These are phyloP conservation scores for Tanytarsus gracilentus DNA, from an alignment of 2,888 invertebrate species.

Conservation along the genomic window DNA sequence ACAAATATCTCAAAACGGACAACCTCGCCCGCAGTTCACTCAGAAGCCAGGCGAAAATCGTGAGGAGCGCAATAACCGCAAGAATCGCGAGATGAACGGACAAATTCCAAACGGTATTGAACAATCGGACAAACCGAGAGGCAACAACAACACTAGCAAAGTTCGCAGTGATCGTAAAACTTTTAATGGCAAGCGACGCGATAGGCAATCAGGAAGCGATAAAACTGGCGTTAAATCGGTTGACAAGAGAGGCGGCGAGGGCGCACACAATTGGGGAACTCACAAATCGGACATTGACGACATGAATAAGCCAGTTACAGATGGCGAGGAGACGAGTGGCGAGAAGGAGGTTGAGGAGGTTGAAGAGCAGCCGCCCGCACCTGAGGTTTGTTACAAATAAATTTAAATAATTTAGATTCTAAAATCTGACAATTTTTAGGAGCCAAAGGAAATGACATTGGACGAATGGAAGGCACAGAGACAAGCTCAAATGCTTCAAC, in stretches of 20 bases:
- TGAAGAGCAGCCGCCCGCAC: conserved; percentile 40
- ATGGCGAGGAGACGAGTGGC: conserved; percentile 41
- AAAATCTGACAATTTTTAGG: conserved; percentile 44
- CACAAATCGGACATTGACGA: conserved; percentile 80
- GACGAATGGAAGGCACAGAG: conserved; percentile 91
- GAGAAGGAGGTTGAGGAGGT: conserved; percentile 41
- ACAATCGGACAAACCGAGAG: conserved; percentile 37
- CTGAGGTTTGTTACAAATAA: conserved; percentile 38
- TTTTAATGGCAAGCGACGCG: conserved; percentile 52
- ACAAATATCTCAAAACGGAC: not conserved
- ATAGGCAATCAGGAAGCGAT: conserved; percentile 90
- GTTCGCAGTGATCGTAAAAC: not conserved
- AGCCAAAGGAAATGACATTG: conserved; percentile 77
- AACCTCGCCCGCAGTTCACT: not conserved
- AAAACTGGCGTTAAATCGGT: conserved; percentile 89
- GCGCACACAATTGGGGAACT: conserved; percentile 93
- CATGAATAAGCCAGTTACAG: conserved; percentile 37
- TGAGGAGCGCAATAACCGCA: conserved; percentile 63
- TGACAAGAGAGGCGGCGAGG: conserved; percentile 90
- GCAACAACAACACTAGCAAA: conserved; percentile 35
- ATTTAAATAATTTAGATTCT: not conserved
- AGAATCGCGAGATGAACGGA: conserved; percentile 54
- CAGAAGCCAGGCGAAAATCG: conserved; percentile 41
- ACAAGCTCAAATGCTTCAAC: conserved; percentile 61
- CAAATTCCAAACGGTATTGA: conserved; percentile 36